Evolutionary conservation across 2,888 invertebrate species (phyloP).

Genomic region (Erebia aethiops): DNA sequence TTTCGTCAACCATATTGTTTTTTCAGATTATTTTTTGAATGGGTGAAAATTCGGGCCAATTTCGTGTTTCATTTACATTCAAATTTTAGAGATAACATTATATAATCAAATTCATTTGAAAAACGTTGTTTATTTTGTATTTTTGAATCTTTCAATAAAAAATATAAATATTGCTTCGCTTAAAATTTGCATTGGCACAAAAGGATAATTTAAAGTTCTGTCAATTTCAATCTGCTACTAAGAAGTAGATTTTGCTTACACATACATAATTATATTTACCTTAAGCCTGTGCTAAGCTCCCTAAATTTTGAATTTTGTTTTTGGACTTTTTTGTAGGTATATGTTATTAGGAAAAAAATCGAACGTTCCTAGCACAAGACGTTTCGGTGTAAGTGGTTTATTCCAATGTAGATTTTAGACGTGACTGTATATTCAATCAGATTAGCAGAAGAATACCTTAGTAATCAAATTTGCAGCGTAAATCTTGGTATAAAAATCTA

Average conservation of each 20-base stretch:
- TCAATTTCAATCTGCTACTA: background rate
- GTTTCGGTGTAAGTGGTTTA: too few relatives aligned
- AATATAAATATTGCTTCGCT: background rate
- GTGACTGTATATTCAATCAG: too few relatives aligned
- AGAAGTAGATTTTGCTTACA: background rate
- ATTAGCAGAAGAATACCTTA: too few relatives aligned
- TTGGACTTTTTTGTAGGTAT: too few relatives aligned
- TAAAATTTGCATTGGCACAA: background rate
- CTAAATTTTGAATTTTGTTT: too few relatives aligned
- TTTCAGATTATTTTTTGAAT: slow-evolving; percentile 25
- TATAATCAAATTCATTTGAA: background rate
- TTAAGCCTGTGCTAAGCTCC: too few relatives aligned
- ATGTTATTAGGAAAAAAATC: too few relatives aligned
- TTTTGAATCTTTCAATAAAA: background rate
- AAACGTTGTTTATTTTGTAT: background rate
- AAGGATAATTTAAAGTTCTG: background rate
- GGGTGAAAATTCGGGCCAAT: slow-evolving; percentile 6
- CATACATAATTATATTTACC: too few relatives aligned
- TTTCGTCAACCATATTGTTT: slow-evolving; percentile 20
- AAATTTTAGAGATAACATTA: slow-evolving; percentile 1
- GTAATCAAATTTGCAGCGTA: too few relatives aligned
- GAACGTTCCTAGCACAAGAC: too few relatives aligned
- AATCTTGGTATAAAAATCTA: too few relatives aligned
- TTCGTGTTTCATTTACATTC: slow-evolving; percentile 25
- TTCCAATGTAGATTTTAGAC: too few relatives aligned